Percentiles rank a stretch among this genome's conserved stretches.
These are phyloP conservation scores for Sebastolobus altivelis DNA, from an alignment of 2,797 vertebrate genomes.

Conservation along the genomic window DNA sequence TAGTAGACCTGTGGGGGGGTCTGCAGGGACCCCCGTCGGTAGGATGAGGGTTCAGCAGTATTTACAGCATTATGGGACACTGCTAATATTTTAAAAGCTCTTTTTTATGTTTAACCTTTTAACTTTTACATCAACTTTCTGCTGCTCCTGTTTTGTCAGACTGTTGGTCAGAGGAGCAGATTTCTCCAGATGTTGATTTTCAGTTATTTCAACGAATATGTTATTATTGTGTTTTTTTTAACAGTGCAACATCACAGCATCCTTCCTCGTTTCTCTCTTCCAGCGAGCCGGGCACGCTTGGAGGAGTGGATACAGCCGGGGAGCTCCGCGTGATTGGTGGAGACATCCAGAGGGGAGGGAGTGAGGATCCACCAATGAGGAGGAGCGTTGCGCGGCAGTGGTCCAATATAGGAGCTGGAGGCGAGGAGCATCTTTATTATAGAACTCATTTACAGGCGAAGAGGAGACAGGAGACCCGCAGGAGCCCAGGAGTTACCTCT, in stretches of 20 bases:
- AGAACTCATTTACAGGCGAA: slow-evolving; percentile 66
- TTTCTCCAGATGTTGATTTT: neutral
- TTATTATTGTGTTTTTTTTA: neutral
- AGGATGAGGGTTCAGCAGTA: too few species aligned
- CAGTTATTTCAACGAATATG: neutral
- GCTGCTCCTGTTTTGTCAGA: neutral
- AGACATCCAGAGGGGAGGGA: slow-evolving; percentile 37
- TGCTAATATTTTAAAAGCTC: neutral
- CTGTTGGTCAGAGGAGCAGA: neutral
- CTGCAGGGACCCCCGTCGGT: too few species aligned
- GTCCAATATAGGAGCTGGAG: slow-evolving; percentile 80
- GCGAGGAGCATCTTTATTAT: slow-evolving; percentile 76
- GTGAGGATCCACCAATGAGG: slow-evolving; percentile 60
- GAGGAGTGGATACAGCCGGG: slow-evolving; percentile 50
- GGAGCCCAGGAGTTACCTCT: slow-evolving; percentile 63
- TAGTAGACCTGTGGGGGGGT: too few species aligned
- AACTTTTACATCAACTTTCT: neutral
- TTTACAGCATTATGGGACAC: too few species aligned
- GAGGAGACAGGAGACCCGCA: slow-evolving; percentile 48
- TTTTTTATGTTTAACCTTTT: neutral
- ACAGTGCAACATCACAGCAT: slow-evolving; percentile 22
- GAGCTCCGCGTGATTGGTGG: slow-evolving; percentile 57
- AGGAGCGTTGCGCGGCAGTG: slow-evolving; percentile 48
- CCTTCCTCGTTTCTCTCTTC: slow-evolving; percentile 9
- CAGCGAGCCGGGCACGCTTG: slow-evolving; percentile 13